Base-by-base conservation (phyloP, 2,888 invertebrate genomes). In the Agapostemon virescens region DNA sequence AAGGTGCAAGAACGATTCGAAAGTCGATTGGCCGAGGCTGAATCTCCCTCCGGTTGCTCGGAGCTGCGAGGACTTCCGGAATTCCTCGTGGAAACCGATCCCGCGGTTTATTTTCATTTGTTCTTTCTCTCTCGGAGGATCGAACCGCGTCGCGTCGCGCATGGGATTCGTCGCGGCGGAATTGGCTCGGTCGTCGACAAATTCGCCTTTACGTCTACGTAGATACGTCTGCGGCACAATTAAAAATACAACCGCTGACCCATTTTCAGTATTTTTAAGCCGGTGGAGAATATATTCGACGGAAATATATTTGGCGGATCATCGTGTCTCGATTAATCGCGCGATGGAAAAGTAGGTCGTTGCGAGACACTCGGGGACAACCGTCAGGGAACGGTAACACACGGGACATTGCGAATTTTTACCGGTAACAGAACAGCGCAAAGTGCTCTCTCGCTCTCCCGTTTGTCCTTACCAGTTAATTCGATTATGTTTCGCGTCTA, bases 241-340 rank as follows among this genome's bases (percentile, higher is more conserved):
- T 91, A 91, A 91, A 91, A 90, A 91, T 92, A 91, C 87, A 89
- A 86, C 86, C 42, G 85, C 85, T 40, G 90, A 90, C 90, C 91
- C 83, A 87, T 90, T 91, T 90, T 81, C 86, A 82, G 89, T 90
- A 90, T 89, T 90, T 87, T 89, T 88, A 88, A 86, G 87, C 85
- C 72, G 75, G 42, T 23, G 71, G 42, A 71, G 30, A 58, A 42
- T 67, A 67, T 67, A 67, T 71, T 61, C 79, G 86, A 89, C 88
- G 79, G 79, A 87, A 90, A 89, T 89, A 88, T 86, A 88, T 86
- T 84, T 82, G 73, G 81, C 75, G 85, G 83, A 85, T 87, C 86
- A 82, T 83, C 85, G 83, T 79, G 87, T 72, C 84, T 79, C 82
- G 69, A 88, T 88, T 88, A 85, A 88, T 85, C 84, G 83, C 74